Evolutionary conservation across 2,113 vertebrate genomes (phyloP), one percentile per base, ranked within the genome.

Genomic region (Alectura lathami): DNA sequence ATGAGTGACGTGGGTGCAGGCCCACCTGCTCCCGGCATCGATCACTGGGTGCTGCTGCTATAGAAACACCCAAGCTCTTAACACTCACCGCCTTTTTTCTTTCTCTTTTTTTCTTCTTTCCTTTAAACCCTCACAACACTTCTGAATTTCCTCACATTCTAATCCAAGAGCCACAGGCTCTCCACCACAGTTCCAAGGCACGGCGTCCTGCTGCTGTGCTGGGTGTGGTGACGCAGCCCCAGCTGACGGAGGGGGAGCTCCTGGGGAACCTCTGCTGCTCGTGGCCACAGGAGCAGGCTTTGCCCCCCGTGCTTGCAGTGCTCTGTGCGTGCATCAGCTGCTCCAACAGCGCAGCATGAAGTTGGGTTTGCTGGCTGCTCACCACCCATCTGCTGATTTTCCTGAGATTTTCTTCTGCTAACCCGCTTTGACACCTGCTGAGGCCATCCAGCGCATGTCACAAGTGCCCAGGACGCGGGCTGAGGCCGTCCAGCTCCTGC

Each of bases 61-160:
- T 96, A 94, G 96, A 93, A 96, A 95, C 94, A 94, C 91, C 76
- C 88, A 24, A 72, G 73, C 93, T 84, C 94, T 93, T 88, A 81
- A 81, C 94, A 11, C 23, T 30, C 86, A 53, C 73, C 79, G 94
- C 83, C 89, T 86, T 94, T 93, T 2, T 91, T 72, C 80, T 88
- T 48, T 8, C 48, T 56, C 75, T 80, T 76, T 88, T 78, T 48
- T 81, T 62, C 38, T 82, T 62, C 34, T 32, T 92, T 48, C 70
- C 63, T 81, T 91, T 4, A 86, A 76, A 72, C 34, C 29, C 73
- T 94, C 79, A 86, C 60, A 92, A 88, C 0, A 1, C n/a, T 32
- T 59, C 85, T 81, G 83, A 68, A 86, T 78, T 90, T 79, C 51
- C 62, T 34, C 15, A 8, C 2, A 4, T 26, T 68, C 66, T 15